These are phyloP conservation scores for Catharus minimus DNA, from an alignment of 2,113 vertebrate genomes.

Conservation along the genomic window DNA sequence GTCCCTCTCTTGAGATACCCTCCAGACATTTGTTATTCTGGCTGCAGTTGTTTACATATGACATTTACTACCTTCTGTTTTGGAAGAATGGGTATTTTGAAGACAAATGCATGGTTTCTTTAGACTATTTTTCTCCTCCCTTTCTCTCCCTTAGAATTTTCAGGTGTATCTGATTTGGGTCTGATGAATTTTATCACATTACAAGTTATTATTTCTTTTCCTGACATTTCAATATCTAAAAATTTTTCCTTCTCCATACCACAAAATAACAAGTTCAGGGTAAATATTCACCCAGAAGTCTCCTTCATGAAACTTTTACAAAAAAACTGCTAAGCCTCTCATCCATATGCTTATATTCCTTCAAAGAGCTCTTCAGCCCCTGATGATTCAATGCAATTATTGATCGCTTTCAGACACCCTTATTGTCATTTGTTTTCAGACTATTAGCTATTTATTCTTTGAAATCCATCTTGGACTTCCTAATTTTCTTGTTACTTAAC, in stretches of 20 bases:
- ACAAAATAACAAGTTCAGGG: background rate
- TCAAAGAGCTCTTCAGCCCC: background rate
- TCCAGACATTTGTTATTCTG: background rate
- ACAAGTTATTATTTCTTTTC: background rate
- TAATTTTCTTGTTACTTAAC: constrained; percentile 27
- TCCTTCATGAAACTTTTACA: background rate
- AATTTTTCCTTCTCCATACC: background rate
- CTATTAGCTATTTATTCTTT: background rate
- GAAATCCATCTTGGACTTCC: background rate
- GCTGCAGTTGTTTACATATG: background rate
- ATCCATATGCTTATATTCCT: background rate
- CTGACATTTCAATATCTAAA: constrained; percentile 7
- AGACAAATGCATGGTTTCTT: background rate
- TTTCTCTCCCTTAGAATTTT: background rate
- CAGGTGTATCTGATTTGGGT: background rate
- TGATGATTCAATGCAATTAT: constrained; percentile 10
- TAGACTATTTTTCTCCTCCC: background rate
- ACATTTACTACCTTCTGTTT: background rate
- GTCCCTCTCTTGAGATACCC: background rate
- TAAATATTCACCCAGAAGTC: background rate
- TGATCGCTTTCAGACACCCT: background rate
- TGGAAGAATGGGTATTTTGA: background rate
- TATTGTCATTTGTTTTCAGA: constrained; percentile 26
- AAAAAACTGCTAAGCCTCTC: background rate
- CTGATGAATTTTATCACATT: background rate